phyloP scores from a whole-genome alignment of 2,888 invertebrate genomes.

The Desoria tigrina region DNA sequence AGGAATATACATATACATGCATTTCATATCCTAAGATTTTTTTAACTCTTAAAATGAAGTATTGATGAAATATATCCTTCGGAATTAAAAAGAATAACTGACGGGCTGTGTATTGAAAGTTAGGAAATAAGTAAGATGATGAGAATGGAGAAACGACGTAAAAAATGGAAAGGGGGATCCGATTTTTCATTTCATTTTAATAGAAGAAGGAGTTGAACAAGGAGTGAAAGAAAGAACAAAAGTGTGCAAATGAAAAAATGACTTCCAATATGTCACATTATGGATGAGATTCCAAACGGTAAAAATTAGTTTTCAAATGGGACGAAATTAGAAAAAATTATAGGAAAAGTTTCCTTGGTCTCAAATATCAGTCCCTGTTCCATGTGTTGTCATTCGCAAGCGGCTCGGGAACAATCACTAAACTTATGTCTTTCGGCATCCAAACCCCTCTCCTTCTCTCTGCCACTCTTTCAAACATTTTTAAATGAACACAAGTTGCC shows the following conservation, averaged over 20 bases:
- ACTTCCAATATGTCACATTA: constrained; percentile 54
- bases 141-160: constrained; percentile 1
- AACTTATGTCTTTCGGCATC: too few relatives aligned
- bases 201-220: constrained; percentile 35
- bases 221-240: constrained; percentile 34
- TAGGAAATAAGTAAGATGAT: constrained; percentile 2
- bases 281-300: constrained; percentile 54
- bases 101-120: constrained; percentile 1
- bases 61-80: constrained; percentile 9
- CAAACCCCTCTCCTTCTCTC: not conserved
- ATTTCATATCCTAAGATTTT: too few relatives aligned
- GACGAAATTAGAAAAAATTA: constrained; percentile 54
- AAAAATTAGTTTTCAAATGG: constrained; percentile 54
- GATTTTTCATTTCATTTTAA: constrained; percentile 53
- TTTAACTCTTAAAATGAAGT: too few relatives aligned
- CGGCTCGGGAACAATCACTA: not conserved
- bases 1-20: too few relatives aligned
- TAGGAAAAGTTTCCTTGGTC: constrained; percentile 52
- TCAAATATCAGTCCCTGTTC: constrained; percentile 46
- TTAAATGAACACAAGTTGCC: constrained; percentile 10
- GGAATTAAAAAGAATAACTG: not conserved
- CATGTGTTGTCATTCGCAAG: constrained; percentile 13
- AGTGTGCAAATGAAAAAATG: constrained; percentile 46
- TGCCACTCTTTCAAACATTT: not conserved
- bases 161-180: constrained; percentile 38